Conservation (phyloP, 2,888 invertebrate species). For the Papilio protenor region DNA sequence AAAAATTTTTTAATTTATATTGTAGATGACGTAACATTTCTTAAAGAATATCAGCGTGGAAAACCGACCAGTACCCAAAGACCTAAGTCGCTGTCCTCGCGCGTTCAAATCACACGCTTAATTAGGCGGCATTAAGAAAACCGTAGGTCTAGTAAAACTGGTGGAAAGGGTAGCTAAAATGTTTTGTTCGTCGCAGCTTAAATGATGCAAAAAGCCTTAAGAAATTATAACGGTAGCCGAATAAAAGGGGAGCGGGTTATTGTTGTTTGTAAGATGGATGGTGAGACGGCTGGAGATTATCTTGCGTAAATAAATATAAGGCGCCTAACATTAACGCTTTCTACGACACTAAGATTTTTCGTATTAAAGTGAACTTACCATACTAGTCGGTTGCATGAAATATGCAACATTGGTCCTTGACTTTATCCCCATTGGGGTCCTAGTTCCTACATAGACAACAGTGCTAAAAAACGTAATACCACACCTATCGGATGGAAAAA, state of each 20-base stretch:
- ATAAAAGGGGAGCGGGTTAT: constrained; percentile 40
- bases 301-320: neutral
- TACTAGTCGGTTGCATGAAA: neutral
- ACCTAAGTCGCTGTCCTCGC: constrained; percentile 42
- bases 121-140: constrained; percentile 48
- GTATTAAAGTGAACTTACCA: neutral
- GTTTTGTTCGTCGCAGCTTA: constrained; percentile 65
- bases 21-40: constrained; percentile 52
- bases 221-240: constrained; percentile 48
- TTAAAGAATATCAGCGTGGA: constrained; percentile 55
- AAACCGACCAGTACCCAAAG: constrained; percentile 49
- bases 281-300: constrained; percentile 40
- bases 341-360: neutral
- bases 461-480: too few species aligned
- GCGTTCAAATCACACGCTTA: constrained; percentile 22
- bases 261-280: constrained; percentile 43
- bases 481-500: too few species aligned
- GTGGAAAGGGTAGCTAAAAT: constrained; percentile 49
- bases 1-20: neutral
- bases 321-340: neutral
- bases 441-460: neutral
- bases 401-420: neutral
- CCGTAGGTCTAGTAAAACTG: constrained; percentile 51
- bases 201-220: constrained; percentile 69
- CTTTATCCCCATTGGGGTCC: neutral